phyloP scores from a whole-genome alignment of 2,888 invertebrate genomes.

The Chalcis sispes region DNA sequence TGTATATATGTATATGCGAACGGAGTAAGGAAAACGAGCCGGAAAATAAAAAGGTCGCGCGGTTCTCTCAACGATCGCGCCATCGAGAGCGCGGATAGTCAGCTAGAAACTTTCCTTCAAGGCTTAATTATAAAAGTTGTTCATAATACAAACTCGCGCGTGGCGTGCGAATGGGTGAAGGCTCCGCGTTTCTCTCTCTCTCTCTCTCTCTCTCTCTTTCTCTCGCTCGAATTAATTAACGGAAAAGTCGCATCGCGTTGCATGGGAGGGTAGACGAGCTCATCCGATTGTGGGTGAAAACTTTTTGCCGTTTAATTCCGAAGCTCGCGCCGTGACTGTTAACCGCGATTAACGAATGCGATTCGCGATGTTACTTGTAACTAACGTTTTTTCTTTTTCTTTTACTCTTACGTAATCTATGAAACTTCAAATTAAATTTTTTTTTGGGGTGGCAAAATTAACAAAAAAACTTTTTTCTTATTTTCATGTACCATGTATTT shows the following conservation, averaged over 20 bases:
- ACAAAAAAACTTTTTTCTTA: background rate
- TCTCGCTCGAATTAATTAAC: constrained; percentile 46
- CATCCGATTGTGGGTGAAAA: too few relatives aligned
- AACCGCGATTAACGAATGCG: constrained; percentile 43
- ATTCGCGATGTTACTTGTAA: constrained; percentile 23
- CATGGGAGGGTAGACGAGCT: too few relatives aligned
- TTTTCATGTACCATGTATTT: background rate
- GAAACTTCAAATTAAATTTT: constrained; percentile 11
- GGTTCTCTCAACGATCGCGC: too few relatives aligned
- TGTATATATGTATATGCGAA: background rate
- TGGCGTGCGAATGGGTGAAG: background rate
- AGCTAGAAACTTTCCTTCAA: constrained; percentile 31
- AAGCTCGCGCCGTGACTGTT: constrained; percentile 5
- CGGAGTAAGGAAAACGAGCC: background rate
- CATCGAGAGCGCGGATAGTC: background rate
- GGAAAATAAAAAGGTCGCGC: background rate
- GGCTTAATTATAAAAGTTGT: constrained; percentile 46
- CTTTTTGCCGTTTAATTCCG: constrained; percentile 37
- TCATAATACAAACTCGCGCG: constrained; percentile 40
- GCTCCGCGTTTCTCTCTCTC: background rate
- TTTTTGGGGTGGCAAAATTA: background rate
- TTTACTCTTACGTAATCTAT: background rate
- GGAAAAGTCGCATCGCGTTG: constrained; percentile 38
- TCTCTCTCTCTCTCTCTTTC: too few relatives aligned
- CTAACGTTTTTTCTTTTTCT: background rate